Evolutionary conservation across 37 sponge, comb jelly and placozoan species (phyloP).

Genomic region (Spongia lamella): DNA sequence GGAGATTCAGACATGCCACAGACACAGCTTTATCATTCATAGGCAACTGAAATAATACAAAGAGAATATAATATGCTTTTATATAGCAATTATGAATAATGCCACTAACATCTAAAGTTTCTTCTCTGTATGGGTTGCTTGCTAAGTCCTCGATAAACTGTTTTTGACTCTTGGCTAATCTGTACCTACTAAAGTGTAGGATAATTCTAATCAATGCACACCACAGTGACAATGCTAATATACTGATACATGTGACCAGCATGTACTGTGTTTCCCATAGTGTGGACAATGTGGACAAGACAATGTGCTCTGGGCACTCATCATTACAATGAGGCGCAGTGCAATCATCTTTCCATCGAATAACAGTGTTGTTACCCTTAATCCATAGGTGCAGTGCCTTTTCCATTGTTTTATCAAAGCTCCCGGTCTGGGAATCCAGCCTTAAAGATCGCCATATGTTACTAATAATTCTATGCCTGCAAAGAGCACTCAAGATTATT

Average conservation of each 20-base stretch:
- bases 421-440: background rate
- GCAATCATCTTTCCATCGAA: constrained; percentile 21
- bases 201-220: constrained; percentile 1
- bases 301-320: constrained; percentile 28
- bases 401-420: background rate
- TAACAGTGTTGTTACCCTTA: background rate
- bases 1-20: constrained; percentile 59
- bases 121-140: background rate
- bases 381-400: constrained; percentile 22
- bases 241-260: too few relatives aligned
- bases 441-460: constrained; percentile 8
- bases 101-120: too few relatives aligned
- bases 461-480: background rate
- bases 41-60: too few relatives aligned
- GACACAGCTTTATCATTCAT: constrained; percentile 37
- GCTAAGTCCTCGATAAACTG: constrained; percentile 2
- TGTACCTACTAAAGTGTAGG: background rate
- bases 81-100: too few relatives aligned
- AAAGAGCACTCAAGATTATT: background rate
- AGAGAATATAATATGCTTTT: too few relatives aligned
- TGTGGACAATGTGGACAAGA: constrained; percentile 4
- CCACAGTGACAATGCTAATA: too few relatives aligned
- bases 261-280: background rate
- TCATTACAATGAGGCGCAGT: constrained; percentile 38
- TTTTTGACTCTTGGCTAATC: background rate